Conservation (phyloP, 2,888 invertebrate genomes). For the Pristionchus mayeri region DNA sequence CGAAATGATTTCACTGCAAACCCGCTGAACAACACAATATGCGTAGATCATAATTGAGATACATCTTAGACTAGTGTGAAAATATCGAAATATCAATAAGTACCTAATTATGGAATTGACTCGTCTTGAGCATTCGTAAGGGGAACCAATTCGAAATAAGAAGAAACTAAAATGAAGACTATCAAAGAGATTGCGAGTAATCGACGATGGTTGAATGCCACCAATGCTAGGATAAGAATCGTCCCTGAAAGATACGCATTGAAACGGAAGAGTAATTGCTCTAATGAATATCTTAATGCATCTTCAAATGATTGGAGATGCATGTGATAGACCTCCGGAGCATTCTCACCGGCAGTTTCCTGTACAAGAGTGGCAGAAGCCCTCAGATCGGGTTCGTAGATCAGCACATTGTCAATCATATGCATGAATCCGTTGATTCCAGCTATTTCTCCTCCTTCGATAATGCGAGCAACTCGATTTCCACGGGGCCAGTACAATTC, state of each 20-base stretch:
- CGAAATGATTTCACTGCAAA: neutral
- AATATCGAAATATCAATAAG: neutral
- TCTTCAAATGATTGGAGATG: neutral
- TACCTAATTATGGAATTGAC: neutral
- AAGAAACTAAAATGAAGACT: neutral
- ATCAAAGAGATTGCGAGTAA: neutral
- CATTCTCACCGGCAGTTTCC: slow-evolving; percentile 6
- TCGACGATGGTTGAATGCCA: slow-evolving; percentile 25
- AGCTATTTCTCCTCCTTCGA: slow-evolving; percentile 88
- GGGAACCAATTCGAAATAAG: slow-evolving; percentile 25
- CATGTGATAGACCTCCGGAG: neutral
- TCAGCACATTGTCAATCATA: slow-evolving; percentile 90
- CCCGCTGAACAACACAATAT: neutral
- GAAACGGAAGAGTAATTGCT: no score
- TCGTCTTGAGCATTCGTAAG: neutral
- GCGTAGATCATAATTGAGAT: slow-evolving; percentile 39
- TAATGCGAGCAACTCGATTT: slow-evolving; percentile 72
- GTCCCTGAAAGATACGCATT: slow-evolving; percentile 18
- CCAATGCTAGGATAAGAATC: neutral
- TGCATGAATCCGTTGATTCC: slow-evolving; percentile 93
- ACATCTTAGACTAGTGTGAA: slow-evolving; percentile 20
- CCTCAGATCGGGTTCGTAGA: slow-evolving; percentile 74
- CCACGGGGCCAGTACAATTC: slow-evolving; percentile 76
- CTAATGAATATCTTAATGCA: no score
- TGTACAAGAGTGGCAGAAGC: slow-evolving; percentile 49